phyloP scores from a whole-genome alignment of 2,797 vertebrate genomes.

The Heliangelus exortis region DNA sequence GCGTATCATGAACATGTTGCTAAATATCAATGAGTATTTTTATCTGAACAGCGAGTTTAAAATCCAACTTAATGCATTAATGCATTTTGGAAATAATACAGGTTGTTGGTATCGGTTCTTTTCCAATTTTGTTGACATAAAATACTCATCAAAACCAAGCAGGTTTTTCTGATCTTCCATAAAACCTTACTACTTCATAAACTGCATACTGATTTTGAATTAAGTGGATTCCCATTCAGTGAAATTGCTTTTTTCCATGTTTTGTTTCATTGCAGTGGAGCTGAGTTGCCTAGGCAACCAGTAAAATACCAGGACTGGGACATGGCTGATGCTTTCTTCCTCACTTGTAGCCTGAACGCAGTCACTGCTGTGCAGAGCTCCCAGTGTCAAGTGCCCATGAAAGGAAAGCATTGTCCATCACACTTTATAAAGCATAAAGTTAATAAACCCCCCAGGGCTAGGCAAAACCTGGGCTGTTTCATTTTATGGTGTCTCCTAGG shows the following conservation, averaged over 20 bases:
- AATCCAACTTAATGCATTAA: background rate
- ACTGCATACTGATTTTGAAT: background rate
- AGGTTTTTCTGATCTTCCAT: background rate
- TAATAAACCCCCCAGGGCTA: background rate
- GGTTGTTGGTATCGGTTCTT: background rate
- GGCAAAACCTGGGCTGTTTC: background rate
- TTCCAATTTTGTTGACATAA: background rate
- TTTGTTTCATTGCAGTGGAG: slow-evolving; percentile 79
- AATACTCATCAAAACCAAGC: background rate
- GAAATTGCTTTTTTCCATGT: slow-evolving; percentile 25
- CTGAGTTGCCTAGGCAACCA: slow-evolving; percentile 87
- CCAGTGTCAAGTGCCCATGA: rapidly evolving
- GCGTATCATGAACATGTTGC: background rate
- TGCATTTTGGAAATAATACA: background rate
- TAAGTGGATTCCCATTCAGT: slow-evolving; percentile 40
- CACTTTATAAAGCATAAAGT: background rate
- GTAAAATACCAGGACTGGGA: slow-evolving; percentile 30
- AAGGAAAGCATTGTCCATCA: background rate
- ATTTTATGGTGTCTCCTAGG: background rate
- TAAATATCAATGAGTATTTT: background rate
- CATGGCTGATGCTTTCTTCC: slow-evolving; percentile 41
- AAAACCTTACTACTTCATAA: background rate
- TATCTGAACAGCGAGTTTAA: background rate
- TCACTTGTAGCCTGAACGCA: slow-evolving; percentile 15
- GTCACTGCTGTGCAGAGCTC: background rate